phyloP scores from a whole-genome alignment of 2,797 vertebrate species.

The Ciconia nigra region DNA sequence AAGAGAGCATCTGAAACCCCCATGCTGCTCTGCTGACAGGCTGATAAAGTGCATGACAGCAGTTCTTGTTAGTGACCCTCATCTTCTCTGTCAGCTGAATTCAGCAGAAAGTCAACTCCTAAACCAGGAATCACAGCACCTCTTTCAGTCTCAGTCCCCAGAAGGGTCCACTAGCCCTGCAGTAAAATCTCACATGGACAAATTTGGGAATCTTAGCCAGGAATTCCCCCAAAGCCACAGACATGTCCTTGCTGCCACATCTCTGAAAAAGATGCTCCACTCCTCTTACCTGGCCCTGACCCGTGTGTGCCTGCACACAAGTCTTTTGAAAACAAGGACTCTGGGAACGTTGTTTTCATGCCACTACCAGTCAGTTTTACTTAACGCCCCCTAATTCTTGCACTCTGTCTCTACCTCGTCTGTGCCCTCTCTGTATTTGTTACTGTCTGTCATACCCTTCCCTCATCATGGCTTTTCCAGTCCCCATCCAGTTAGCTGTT shows the following conservation, averaged over 20 bases:
- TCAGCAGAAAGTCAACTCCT: not conserved
- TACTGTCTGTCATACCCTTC: not conserved
- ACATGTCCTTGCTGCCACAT: not conserved
- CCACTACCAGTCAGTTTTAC: not conserved
- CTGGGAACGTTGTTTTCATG: not conserved
- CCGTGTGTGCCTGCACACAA: not conserved
- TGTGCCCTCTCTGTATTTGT: not conserved
- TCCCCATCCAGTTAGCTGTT: not conserved
- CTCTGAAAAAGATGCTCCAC: not conserved
- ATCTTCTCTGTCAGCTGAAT: not conserved
- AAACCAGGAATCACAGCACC: not conserved
- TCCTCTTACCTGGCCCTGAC: not conserved
- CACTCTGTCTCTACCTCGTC: not conserved
- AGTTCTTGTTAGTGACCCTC: not conserved
- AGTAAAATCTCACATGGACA: not conserved
- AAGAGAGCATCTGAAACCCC: not conserved
- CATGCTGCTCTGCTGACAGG: slow-evolving; percentile 18
- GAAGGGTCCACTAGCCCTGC: not conserved
- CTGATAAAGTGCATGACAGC: not conserved
- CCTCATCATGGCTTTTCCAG: not conserved
- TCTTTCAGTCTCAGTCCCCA: not conserved
- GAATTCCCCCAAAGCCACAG: not conserved
- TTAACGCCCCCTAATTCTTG: rapidly evolving
- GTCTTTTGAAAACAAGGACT: not conserved
- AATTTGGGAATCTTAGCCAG: not conserved